These are phyloP conservation scores for Eumacrocentrus americanus DNA, from an alignment of 2,888 invertebrate genomes.

Conservation along the genomic window DNA sequence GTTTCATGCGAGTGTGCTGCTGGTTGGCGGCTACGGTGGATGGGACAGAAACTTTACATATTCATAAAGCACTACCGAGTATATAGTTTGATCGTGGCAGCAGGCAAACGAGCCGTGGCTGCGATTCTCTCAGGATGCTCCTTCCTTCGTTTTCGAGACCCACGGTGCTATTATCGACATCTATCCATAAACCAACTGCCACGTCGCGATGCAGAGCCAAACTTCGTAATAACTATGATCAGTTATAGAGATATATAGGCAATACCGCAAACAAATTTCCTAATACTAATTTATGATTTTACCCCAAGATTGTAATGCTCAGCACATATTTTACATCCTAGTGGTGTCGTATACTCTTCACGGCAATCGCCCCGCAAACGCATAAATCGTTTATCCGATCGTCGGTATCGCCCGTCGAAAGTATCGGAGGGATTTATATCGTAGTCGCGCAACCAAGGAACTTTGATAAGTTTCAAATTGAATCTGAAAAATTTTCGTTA, in stretches of 20 bases:
- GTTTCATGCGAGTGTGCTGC: conserved; percentile 40
- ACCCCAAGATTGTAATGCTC: too few relatives aligned
- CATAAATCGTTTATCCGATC: conserved; percentile 1
- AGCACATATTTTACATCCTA: too few relatives aligned
- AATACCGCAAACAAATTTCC: too few relatives aligned
- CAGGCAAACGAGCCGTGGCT: conserved; percentile 30
- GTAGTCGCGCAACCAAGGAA: conserved; percentile 2
- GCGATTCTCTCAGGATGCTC: conserved; percentile 30
- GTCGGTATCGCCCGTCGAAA: neutral
- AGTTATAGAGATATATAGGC: too few relatives aligned
- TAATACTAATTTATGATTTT: too few relatives aligned
- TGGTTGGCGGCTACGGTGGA: conserved; percentile 5
- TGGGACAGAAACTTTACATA: conserved; percentile 47
- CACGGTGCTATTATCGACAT: conserved; percentile 4
- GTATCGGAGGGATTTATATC: conserved; percentile 22
- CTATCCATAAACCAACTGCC: too few relatives aligned
- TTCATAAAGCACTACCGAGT: conserved; percentile 45
- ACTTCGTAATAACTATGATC: too few relatives aligned
- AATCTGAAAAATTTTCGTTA: conserved; percentile 25
- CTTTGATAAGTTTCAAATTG: conserved; percentile 27
- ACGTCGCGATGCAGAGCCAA: too few relatives aligned
- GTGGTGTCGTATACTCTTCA: too few relatives aligned
- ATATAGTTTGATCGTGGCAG: conserved; percentile 35
- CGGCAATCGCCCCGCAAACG: too few relatives aligned
- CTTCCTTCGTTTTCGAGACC: conserved; percentile 1